These are phyloP conservation scores for Bradypodion pumilum DNA, from an alignment of 2,797 vertebrate genomes.

Conservation along the genomic window DNA sequence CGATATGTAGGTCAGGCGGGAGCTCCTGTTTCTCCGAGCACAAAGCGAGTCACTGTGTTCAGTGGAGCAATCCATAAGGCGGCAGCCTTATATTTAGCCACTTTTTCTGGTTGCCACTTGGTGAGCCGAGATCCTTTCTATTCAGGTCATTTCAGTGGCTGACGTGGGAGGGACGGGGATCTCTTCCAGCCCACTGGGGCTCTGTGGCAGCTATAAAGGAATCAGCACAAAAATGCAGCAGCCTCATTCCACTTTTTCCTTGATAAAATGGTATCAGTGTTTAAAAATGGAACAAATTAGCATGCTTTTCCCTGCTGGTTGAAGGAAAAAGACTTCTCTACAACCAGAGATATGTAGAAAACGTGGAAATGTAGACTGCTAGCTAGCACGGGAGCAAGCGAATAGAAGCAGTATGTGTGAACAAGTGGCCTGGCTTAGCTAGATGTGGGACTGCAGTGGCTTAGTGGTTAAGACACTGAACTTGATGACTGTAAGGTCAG, in stretches of 20 bases:
- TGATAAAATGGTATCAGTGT: too few species aligned
- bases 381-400: too few species aligned
- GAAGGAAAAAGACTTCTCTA: neutral
- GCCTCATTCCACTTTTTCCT: too few species aligned
- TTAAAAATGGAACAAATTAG: neutral
- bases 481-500: too few species aligned
- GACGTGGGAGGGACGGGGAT: neutral
- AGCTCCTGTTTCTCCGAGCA: accelerated
- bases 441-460: too few species aligned
- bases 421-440: neutral
- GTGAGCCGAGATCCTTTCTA: neutral
- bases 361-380: too few species aligned
- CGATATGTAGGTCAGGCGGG: neutral
- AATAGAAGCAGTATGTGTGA: neutral
- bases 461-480: too few species aligned
- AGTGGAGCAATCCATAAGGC: neutral
- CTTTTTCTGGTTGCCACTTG: neutral
- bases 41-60: neutral
- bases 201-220: too few species aligned
- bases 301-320: neutral
- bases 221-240: too few species aligned
- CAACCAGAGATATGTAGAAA: too few species aligned
- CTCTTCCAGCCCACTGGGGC: too few species aligned
- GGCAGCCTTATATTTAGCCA: neutral
- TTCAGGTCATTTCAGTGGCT: neutral